phyloP scores from a whole-genome alignment of 2,797 vertebrate species.

The Rousettus madagascariensis region DNA sequence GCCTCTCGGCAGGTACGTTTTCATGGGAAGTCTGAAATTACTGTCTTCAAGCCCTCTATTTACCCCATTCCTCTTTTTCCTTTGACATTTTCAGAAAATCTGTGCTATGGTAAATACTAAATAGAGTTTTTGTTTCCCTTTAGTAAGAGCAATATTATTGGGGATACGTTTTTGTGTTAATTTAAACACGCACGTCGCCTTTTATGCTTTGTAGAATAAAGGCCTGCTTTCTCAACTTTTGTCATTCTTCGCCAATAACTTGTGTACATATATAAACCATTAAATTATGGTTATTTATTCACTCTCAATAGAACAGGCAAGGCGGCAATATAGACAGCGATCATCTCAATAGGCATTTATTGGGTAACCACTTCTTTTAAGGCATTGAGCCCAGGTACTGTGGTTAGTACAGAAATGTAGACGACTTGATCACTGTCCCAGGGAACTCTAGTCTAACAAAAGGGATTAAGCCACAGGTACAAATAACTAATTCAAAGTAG shows the following conservation, averaged over 20 bases:
- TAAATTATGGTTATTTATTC: background rate
- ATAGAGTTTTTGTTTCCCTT: background rate
- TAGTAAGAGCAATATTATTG: background rate
- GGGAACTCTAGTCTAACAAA: background rate
- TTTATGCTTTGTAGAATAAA: background rate
- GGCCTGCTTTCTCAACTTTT: background rate
- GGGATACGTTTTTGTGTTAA: background rate
- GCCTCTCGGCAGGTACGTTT: background rate
- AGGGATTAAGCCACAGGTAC: background rate
- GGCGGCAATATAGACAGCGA: background rate
- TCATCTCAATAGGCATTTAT: background rate
- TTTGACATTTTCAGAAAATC: slow-evolving; percentile 4
- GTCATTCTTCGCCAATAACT: slow-evolving; percentile 1
- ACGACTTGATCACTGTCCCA: background rate
- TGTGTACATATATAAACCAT: background rate
- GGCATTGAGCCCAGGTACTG: background rate
- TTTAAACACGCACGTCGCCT: background rate
- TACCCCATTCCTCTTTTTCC: background rate
- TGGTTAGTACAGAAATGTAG: background rate
- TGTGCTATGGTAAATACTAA: background rate
- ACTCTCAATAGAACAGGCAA: background rate
- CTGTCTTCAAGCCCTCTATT: background rate
- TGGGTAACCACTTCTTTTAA: background rate
- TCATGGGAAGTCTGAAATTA: background rate
- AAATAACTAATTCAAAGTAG: background rate